Evolutionary conservation across 2,113 vertebrate species (phyloP).

Genomic region (Motacilla alba): DNA sequence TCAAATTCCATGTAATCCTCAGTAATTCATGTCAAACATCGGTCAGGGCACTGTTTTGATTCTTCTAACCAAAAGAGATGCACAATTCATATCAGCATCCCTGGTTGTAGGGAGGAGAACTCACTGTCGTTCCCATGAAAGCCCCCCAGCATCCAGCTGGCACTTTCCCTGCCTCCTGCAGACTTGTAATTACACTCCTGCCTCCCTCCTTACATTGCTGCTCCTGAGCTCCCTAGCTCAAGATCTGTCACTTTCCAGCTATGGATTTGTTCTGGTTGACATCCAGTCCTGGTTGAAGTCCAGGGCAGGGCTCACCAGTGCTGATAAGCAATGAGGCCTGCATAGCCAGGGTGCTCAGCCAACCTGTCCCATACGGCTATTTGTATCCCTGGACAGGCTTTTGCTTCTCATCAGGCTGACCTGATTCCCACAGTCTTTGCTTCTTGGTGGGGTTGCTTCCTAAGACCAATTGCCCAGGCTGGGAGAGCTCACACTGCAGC

Average conservation of each 20-base stretch:
- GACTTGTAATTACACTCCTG: neutral
- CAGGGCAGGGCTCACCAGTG: neutral
- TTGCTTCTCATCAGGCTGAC: neutral
- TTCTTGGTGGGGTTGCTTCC: neutral
- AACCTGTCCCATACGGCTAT: neutral
- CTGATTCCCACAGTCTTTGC: neutral
- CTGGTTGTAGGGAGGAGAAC: neutral
- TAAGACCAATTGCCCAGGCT: neutral
- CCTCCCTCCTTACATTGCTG: neutral
- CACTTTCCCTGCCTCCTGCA: neutral
- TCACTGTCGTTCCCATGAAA: accelerated
- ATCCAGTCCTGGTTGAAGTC: neutral
- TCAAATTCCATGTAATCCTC: neutral
- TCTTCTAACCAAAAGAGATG: neutral
- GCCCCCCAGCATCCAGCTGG: neutral
- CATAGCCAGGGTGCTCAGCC: neutral
- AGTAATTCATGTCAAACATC: neutral
- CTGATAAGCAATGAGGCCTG: neutral
- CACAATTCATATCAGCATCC: neutral
- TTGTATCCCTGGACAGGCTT: neutral
- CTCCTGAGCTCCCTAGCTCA: neutral
- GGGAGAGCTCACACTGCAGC: neutral
- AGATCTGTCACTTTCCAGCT: neutral
- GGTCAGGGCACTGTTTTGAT: neutral
- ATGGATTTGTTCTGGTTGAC: neutral